Evolutionary conservation across 2,797 vertebrate species (phyloP), one percentile per base, ranked within the genome.

Genomic region (Phrynocephalus guinanensis): DNA sequence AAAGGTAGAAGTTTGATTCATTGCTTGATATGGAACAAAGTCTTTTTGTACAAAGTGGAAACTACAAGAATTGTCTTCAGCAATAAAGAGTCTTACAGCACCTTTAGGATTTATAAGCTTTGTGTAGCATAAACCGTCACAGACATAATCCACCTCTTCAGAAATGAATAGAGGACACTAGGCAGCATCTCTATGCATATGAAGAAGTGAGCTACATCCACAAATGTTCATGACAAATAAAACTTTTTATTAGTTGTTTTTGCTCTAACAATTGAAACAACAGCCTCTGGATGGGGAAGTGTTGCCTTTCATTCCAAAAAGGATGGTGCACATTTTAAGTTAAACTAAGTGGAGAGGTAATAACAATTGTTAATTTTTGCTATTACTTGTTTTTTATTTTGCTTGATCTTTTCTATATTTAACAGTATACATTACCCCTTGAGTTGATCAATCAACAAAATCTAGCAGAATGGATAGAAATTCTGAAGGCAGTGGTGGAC

Each of bases 381-480:
- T 13, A 76, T 83, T 83, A 10, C 18, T 28, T 88, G 50, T 87
- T 85, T 77, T 76, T 48, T 38, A 1, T 79, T 63, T 63, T 66
- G 24, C 9, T 73, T 60, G 28, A 56, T 79, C 18, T 79, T n/a
- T 66, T n/a, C 6, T 79, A 33, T 78, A 93, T 86, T 77, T n/a
- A 89, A 88, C 89, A 99, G 99, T 99, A 99, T 94, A 99, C 99
- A 3, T 97, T 99, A 83, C 99, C 99, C 5, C 95, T 99, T 96
- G 99, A 99, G 92, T 97, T 99, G 93, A 99, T 99, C 96, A 99
- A 99, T 96, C 98, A 99, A 95, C 99, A 99, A 94, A 99, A 98
- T 93, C 96, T 99, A 95, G 98, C 98, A 2, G 98, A 99, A 88
- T 99, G 99, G 99, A 98, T 99, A 97, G 98, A 99, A 96, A 99